Base-by-base conservation (phyloP, 2,797 vertebrate species). In the Muscicapa striata region DNA sequence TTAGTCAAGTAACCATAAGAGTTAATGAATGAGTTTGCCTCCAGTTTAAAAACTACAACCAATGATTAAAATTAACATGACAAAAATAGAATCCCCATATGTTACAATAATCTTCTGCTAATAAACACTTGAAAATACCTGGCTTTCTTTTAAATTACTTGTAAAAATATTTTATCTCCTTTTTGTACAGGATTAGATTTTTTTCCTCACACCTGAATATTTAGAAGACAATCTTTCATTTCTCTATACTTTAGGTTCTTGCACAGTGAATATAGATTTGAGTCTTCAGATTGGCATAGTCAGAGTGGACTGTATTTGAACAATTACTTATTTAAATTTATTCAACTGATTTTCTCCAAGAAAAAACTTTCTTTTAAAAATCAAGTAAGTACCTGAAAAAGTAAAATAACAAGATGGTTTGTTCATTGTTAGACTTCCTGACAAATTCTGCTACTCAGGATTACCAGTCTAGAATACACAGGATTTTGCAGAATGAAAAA, bases 401-500 rank as follows among this genome's bases (percentile, higher is more conserved):
- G 40, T 52, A 26, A 34, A 88, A 63, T 1, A 72, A 75, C 0
- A 2, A 76, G 24, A 41, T 7, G 5, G 4, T 27, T 83, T 40
- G 17, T 38, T 58, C 2, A 5, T 23, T 57, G 8, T 64, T 91
- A 51, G 2, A 59, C 48, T 81, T 64, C 15, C 45, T 57, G 32
- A 55, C 22, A 67, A 66, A 59, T 58, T 74, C n/a, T 83, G 41
- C 40, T 81, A 32, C 27, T 51, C 4, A 32, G 51, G 16, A 59
- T 75, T 43, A 70, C n/a, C 19, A 49, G 6, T 30, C 14, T 52
- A 74, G 4, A 48, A 61, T 6, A 36, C 0, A 0, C 2, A 52
- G 27, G 23, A 67, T 55, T 92, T 75, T 76, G 30, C 57, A 81
- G 49, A 84, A 76, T 41, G 8, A 79, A 73, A 85, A 87, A 74